Base-by-base conservation (phyloP, 2,113 vertebrate genomes). In the Pseudorasbora parva region DNA sequence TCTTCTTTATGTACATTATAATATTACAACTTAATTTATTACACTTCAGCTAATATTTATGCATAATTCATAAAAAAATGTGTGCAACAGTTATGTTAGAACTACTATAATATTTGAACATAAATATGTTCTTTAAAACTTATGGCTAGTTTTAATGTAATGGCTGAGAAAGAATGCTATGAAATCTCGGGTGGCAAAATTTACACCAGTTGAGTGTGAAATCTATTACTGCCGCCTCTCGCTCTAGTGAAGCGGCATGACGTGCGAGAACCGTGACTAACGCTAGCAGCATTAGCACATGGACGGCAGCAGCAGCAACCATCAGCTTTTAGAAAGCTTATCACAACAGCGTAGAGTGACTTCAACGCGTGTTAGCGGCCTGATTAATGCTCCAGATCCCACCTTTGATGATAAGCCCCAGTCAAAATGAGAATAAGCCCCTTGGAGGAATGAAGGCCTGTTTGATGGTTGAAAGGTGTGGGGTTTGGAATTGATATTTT, bases 331-430 rank as follows among this genome's bases (percentile, higher is more conserved):
- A 75, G 81, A 43, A 4, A 74, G 78, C 66, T 89, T 85, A 90
- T 92, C 87, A 30, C 82, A 87, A 82, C 87, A 27, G 62, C 54
- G 83, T 85, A 82, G 76, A 82, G 81, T 68, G 0, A 3, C 56
- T 41, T 85, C 88, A 84, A 60, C 77, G 71, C 57, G 73, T 8
- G 79, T 84, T 86, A 87, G 87, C 84, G 5, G 82, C 75, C 79
- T 82, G 88, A 90, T 87, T 86, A 87, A 43, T 66, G 81, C 60
- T 21, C 59, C 84, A 88, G 79, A 89, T 86, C 84, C 84, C 56
- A 76, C 73, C 76, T 90, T 86, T 88, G 83, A 89, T 86, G 84
- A 88, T 90, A 76, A 89, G 85, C 57, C 30, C n/a, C 27, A 27
- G 49, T 33, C 5, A 7, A 72, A 73, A 17, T 30, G 14, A 69